Evolutionary conservation across 2,113 vertebrate species (phyloP), one percentile per base, ranked within the genome.

Genomic region (Nothobranchius kuhntae): DNA sequence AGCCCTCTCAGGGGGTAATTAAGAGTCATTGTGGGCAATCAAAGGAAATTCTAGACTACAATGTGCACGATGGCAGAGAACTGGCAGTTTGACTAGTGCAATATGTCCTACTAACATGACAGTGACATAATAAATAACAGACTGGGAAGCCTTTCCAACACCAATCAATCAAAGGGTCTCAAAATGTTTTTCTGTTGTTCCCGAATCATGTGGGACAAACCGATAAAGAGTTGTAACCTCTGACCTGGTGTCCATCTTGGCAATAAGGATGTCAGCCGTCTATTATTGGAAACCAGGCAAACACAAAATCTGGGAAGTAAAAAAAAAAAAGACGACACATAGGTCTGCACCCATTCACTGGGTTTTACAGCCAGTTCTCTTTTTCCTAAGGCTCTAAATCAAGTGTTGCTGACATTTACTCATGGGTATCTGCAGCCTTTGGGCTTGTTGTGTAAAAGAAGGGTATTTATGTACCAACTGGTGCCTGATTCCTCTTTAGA

Each of bases 321-420:
- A 61, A 67, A 67, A 4, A 1, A 13, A 44, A 14, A 17, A 0
- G 21, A 30, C 4, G 4, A 36, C 8, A 30, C 17, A 9, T 57
- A 7, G 59, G 21, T 42, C 46, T 21, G 3, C 24, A 46, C 44
- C 48, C 26, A 62, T 65, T 65, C 5, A 30, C 13, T 35, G 58
- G 53, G 46, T 68, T 79, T 78, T 63, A 72, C 38, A 17, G 13
- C 48, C 55, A 62, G 53, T 83, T 89, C 84, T 59, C 65, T 45
- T 79, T 81, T 80, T 69, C 53, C 10, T 2, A 40, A 53, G 45
- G 13, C 24, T n/a, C 46, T 80, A 78, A 81, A 84, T 83, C 66
- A 78, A 36, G 24, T 50, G 9, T 5, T 55, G 44, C 30, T 30
- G n/a, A 4, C 36, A 24, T 47, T 54, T 46, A 65, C 53, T 62